Evolutionary conservation across 2,113 vertebrate species (phyloP), one percentile per base, ranked within the genome.

Genomic region (Gadus chalcogrammus): DNA sequence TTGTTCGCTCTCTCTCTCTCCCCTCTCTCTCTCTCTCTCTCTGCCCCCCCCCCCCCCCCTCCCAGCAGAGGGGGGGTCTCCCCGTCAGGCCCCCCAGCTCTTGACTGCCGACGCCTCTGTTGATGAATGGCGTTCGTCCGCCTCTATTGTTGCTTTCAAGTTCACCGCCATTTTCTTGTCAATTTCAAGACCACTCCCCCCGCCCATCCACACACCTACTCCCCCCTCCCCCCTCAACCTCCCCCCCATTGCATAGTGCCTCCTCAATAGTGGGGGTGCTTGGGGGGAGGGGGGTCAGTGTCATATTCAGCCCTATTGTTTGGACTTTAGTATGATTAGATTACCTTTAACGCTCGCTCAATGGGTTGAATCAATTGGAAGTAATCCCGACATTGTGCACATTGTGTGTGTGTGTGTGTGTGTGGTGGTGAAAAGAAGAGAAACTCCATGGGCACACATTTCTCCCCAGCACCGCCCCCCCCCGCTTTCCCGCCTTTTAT

Each of bases 241-340:
- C 8, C 8, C 42, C 8, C 42, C 8, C 42, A 48, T 20, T 20
- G 8, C 9, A 55, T 24, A 66, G 81, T 85, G 71, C 84, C 89
- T 88, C 83, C 80, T 90, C 87, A 89, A 90, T 86, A 88, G 75
- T 59, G 56, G 64, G 68, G 72, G 88, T 82, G 87, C 89, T 88
- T 4, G 31, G 31, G 31, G 84, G 80, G 81, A 75, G 63, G 55
- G 72, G 63, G 75, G 84, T 78, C 81, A 81, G 81, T 74, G 77
- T 79, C 82, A 84, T 79, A 82, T 82, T 80, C 83, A 73, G 76
- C 72, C 62, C 86, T 76, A 89, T 89, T 91, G 89, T 90, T 81
- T 85, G 84, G 86, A 81, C 80, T 85, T 85, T 85, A 85, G 86
- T 90, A 84, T 90, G 90, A 91, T 93, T 92, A 92, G 88, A 92